Conservation (phyloP, 2,113 vertebrate genomes). For the Trematocara variabile region DNA sequence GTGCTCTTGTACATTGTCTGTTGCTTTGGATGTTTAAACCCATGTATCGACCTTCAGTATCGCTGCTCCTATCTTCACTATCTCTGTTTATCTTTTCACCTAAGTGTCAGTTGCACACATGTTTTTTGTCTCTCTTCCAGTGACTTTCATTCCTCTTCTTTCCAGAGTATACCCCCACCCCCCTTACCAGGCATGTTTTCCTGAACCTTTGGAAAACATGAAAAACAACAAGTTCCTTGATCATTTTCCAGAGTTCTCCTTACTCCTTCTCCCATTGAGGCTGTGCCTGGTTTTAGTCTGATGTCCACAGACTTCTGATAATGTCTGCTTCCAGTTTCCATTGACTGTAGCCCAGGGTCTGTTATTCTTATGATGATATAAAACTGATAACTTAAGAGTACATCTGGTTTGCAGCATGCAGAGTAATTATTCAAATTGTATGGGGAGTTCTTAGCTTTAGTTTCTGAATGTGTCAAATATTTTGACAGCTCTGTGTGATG, state of each 20-base stretch:
- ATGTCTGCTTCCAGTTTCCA: not conserved
- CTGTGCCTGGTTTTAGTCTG: not conserved
- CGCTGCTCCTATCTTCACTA: not conserved
- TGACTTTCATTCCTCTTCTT: not conserved
- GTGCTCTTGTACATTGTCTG: not conserved
- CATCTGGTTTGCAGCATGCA: not conserved
- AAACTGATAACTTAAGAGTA: not conserved
- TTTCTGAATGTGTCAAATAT: not conserved
- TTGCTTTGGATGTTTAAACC: not conserved
- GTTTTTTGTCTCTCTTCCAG: not conserved
- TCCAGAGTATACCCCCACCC: not conserved
- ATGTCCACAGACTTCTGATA: not conserved
- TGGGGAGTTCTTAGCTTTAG: not conserved
- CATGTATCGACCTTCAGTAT: not conserved
- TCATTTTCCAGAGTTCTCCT: not conserved
- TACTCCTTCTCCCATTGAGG: not conserved
- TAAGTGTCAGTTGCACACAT: not conserved
- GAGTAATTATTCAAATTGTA: not conserved
- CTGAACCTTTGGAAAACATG: not conserved
- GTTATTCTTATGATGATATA: not conserved
- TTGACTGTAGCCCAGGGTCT: not conserved
- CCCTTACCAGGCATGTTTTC: not conserved
- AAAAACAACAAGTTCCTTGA: not conserved
- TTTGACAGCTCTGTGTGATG: not conserved
- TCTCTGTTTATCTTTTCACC: not conserved